Conservation (phyloP, 2,113 vertebrate species). For the Ammodytes dubius region DNA sequence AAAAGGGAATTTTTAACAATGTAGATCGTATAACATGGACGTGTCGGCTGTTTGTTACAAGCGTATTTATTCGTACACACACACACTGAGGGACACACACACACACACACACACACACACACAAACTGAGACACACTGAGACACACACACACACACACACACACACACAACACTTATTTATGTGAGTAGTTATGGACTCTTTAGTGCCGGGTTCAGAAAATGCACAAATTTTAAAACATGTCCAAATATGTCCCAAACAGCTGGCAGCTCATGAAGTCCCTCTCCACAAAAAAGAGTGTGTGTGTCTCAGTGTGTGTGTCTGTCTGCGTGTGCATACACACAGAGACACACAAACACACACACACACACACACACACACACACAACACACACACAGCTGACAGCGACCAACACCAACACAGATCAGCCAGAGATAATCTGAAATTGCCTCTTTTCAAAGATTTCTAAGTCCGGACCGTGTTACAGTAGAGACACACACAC, state of each 20-base stretch:
- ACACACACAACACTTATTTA: neutral
- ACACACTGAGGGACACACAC: neutral
- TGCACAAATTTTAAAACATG: neutral
- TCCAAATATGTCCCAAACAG: slow-evolving; percentile 33
- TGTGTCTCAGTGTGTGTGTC: too few species aligned
- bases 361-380: too few species aligned
- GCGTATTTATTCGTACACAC: slow-evolving; percentile 41
- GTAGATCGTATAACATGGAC: slow-evolving; percentile 46
- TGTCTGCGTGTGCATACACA: too few species aligned
- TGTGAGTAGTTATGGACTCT: slow-evolving; percentile 16
- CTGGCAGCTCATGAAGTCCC: slow-evolving; percentile 42
- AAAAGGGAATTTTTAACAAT: slow-evolving; percentile 61
- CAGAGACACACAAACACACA: too few species aligned
- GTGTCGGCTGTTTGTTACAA: slow-evolving; percentile 52
- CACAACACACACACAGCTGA: slow-evolving; percentile 35
- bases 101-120: too few species aligned
- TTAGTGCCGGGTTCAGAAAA: slow-evolving; percentile 39
- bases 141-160: too few species aligned
- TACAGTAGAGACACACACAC: neutral
- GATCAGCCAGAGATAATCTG: slow-evolving; percentile 74
- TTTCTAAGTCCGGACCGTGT: slow-evolving; percentile 55
- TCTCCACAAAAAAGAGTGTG: slow-evolving; percentile 20
- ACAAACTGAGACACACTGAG: neutral
- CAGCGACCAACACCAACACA: slow-evolving; percentile 47
- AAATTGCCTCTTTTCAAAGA: slow-evolving; percentile 77